Evolutionary conservation across 2,888 invertebrate genomes (phyloP), one percentile per base, ranked within the genome.

Genomic region (Eucera pruinosa): DNA sequence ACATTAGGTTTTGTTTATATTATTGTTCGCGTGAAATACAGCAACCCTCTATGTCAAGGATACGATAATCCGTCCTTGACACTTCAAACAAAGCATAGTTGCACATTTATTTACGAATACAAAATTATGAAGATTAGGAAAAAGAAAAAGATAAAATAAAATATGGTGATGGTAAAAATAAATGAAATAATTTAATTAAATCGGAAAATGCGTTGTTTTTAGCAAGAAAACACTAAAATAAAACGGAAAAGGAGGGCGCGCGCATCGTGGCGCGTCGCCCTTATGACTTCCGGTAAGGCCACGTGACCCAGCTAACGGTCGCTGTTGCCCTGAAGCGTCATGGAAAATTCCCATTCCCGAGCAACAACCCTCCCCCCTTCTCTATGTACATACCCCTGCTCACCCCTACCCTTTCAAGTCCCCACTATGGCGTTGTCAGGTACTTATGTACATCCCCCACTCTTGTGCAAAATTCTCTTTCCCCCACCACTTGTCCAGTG

Each of bases 271-370:
- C 73, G 71, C 82, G 73, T 82, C 74, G 70, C 68, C 79, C 76
- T 74, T 83, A 80, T 73, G 71, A 82, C 64, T 86, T 85, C 78
- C 82, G 80, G 78, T 47, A 39, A 47, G 20, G 36, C 58, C 85
- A 85, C 86, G 84, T 85, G 85, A 85, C 64, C 67, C 58, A 81
- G 81, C 83, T 86, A 87, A 88, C 87, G 82, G 82, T 81, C 78
- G 71, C 66, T 52, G 75, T 70, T 71, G 73, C 71, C 72, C 70
- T 36, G 64, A 86, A 84, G 83, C 86, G 85, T 90, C 87, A 89
- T 89, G 91, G 91, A 91, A 91, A 91, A 90, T 91, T 90, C 87
- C 90, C 86, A 88, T 88, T 87, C 84, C 85, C 83, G 80, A 84
- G 74, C 78, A 79, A 77, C 78, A 73, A 75, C 73, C 78, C 83